Evolutionary conservation across 2,797 vertebrate species (phyloP), one percentile per base, ranked within the genome.

Genomic region (Arnoldichthys spilopterus): DNA sequence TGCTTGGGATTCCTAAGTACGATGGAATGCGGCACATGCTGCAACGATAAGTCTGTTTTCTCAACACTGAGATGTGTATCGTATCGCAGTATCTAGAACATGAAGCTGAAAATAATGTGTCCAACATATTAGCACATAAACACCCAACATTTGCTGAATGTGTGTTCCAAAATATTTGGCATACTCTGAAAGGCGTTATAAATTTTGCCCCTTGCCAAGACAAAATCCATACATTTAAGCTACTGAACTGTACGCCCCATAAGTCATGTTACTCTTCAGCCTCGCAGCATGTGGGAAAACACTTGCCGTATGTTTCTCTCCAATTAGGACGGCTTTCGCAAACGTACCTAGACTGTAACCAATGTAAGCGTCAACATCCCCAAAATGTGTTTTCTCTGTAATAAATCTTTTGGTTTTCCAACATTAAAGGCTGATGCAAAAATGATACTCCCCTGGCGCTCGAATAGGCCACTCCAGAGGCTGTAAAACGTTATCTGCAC

Each of bases 401-500:
- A 79, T 84, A 79, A 79, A 79, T 81, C 34, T 72, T 64, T 68
- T 59, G 16, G 28, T 74, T 72, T 79, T 79, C 66, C 43, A 66
- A 81, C 37, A 77, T 76, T 68, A 79, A 63, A 80, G 43, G 54
- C 68, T 75, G 68, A 68, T 15, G 56, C 66, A 78, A 70, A 77
- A 83, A 72, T 51, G 72, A 73, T 72, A 82, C 72, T 75, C 80
- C 66, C 71, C 12, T 32, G 54, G 68, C 73, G 76, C 74, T 84
- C 51, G 13, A 51, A 75, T 49, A 70, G 49, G 79, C 86, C 81
- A 49, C 54, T 87, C 80, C 82, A 86, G 84, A 80, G 59, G 77
- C 76, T 82, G 79, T 88, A 75, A 89, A 89, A 87, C 49, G 83
- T 81, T 82, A 90, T 87, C 84, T 87, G 62, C 53, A 9, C 79